These are phyloP conservation scores for Staurois parvus DNA, from an alignment of 2,797 vertebrate genomes.

Conservation along the genomic window DNA sequence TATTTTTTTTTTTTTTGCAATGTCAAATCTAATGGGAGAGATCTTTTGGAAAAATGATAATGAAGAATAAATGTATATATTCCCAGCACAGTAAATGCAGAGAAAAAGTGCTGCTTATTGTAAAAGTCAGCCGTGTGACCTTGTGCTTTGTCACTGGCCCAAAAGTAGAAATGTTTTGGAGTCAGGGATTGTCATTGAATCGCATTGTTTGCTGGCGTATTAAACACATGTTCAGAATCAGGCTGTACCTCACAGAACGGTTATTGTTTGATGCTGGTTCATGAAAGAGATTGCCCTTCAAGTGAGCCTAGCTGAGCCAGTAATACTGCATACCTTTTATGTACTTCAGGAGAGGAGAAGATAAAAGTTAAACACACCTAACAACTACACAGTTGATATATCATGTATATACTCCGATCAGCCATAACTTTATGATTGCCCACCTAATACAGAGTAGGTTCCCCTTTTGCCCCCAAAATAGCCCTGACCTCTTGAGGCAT, in stretches of 20 bases:
- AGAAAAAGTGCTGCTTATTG: slow-evolving; percentile 11
- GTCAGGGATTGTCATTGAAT: slow-evolving; percentile 18
- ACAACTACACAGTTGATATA: no score
- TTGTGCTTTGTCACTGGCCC: slow-evolving; percentile 33
- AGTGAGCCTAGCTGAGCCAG: slow-evolving; percentile 6
- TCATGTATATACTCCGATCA: no score
- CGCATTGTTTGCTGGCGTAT: slow-evolving; percentile 34
- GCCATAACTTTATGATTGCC: no score
- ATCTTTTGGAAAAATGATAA: slow-evolving; percentile 39
- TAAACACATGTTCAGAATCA: slow-evolving; percentile 5
- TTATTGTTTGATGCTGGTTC: slow-evolving; percentile 14
- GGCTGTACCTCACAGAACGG: background rate
- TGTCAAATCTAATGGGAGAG: slow-evolving; percentile 52
- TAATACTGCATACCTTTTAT: background rate
- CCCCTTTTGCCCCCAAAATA: no score
- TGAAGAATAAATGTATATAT: slow-evolving; percentile 17
- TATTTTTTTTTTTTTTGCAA: slow-evolving; percentile 50
- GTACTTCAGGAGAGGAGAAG: background rate
- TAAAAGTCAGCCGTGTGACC: slow-evolving; percentile 29
- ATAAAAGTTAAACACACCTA: no score
- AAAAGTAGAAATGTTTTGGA: slow-evolving; percentile 30
- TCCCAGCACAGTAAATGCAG: slow-evolving; percentile 39
- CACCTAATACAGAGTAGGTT: no score
- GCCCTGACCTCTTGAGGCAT: no score
- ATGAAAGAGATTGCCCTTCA: slow-evolving; percentile 17